Evolutionary conservation across 23 tunicate species (phyloP), one percentile per base, ranked within the genome.

Genomic region (Styela clava): DNA sequence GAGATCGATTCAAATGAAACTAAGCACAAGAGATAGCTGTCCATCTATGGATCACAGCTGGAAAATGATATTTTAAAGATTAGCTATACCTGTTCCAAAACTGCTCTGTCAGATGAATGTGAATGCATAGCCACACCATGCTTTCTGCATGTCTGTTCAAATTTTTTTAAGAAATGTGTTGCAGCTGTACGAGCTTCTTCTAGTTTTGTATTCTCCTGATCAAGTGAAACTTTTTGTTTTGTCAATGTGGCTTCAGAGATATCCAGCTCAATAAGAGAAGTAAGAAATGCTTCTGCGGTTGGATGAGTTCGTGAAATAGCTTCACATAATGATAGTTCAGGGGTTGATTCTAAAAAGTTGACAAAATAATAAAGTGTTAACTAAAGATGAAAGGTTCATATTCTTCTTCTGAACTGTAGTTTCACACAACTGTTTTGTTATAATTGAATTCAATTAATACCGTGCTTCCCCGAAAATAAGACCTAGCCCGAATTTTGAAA

Each of bases 91-190:
- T 76, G 16, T 76, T 76, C 81, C 64, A 76, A 29, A 9, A 28
- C 29, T 7, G 28, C n/a, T 76, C 32, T 52, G 31, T 52, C 81
- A 18, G 21, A 26, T 7, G 31, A 24, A 23, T 23, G 33, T 7
- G 31, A 52, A 52, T 23, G 33, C 7, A 67, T 35, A 21, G 37
- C 30, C 27, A 20, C 52, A 16, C 64, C 64, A 0, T 16, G 18
- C 26, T 76, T 76, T 56, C 32, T 76, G 64, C 64, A 76, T 21
- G 28, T 24, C 27, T 76, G 81, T 76, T 76, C 81, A 16, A 76
- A 76, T 23, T 76, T 76, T 37, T 56, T 76, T 22, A 51, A 37
- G 29, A 76, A 52, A 76, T 44, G 24, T 21, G 35, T 16, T 21
- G 77, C 77, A 3, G 77, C 77, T 16, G 5, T 28, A 16, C 34